Base-by-base conservation (phyloP, 2,888 invertebrate genomes). In the Tetanocera ferruginea region DNA sequence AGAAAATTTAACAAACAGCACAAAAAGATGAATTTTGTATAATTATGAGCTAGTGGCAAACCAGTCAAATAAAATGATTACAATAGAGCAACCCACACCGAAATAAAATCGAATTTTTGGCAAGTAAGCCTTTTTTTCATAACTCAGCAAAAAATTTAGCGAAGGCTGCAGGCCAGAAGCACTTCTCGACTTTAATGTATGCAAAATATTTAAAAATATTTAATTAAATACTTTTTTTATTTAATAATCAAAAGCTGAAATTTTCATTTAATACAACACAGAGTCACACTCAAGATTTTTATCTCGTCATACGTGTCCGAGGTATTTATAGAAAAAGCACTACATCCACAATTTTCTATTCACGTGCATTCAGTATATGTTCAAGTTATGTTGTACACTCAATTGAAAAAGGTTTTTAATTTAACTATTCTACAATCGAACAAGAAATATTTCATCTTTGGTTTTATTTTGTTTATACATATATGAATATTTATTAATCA, bases 261-360 rank as follows among this genome's bases (percentile, higher is more conserved):
- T 43, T 43, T 43, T 43, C 37, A 43, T 43, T 43, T 23, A 43
- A 17, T 69, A 17, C 69, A 51, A 51, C 49, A 51, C 25, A 19
- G 19, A 28, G 51, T 28, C 67, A 51, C 51, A 51, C 51, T 51
- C 25, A 51, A 69, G 69, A 69, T 69, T 19, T 31, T 69, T 69
- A 69, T 69, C 69, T 51, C 17, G 1, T 17, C 19, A 69, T 25
- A 34, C 23, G 37, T 66, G 37, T 66, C 66, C 23, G 37, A 34
- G 67, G 23, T 67, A 67, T 67, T 67, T 67, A 19, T 67, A 67
- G 67, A 67, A 43, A 51, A 69, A 67, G 9, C 51, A 19, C 28
- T 25, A 17, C 17, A 19, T 23, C 51, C 51, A 69, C n/a, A 51
- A 49, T 51, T 51, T 67, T 51, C 8, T 28, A 17, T 25, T 69